Evolutionary conservation across 1,140 invertebrate genomes (phyloP).

Genomic region (Heliconius nattereri): DNA sequence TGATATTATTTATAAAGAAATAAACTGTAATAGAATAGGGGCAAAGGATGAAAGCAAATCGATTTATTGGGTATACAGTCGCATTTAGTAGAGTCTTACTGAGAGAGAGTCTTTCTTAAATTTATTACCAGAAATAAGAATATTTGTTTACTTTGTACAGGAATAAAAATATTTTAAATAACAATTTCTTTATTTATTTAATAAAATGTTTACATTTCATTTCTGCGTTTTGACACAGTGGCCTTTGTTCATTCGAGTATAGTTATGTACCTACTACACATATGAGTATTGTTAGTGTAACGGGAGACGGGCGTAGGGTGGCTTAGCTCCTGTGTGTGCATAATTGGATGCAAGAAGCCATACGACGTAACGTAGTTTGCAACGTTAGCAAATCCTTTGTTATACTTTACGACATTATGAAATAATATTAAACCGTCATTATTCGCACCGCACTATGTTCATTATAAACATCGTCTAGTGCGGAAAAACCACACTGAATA

Average conservation of each 20-base stretch:
- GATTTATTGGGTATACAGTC: background rate
- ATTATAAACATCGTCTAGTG: background rate
- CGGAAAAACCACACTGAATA: too few species aligned
- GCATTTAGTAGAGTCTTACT: background rate
- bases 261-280: background rate
- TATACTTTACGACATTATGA: slow-evolving; percentile 30
- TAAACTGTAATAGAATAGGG: background rate
- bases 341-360: slow-evolving; percentile 61
- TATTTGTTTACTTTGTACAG: background rate
- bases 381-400: slow-evolving; percentile 40
- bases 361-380: slow-evolving; percentile 38
- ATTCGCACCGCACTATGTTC: background rate
- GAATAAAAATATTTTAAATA: background rate
- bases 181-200: background rate
- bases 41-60: background rate
- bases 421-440: slow-evolving; percentile 20
- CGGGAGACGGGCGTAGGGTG: slow-evolving; percentile 38
- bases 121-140: background rate
- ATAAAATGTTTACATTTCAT: background rate
- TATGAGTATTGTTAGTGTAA: slow-evolving; percentile 44
- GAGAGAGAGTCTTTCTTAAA: background rate
- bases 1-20: background rate
- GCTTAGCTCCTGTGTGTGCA: slow-evolving; percentile 45
- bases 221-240: slow-evolving; percentile 24
- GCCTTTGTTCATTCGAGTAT: slow-evolving; percentile 12